Percentiles rank a stretch among this genome's conserved stretches.
These are phyloP conservation scores for Sparus aurata DNA, from an alignment of 2,797 vertebrate species.

Conservation along the genomic window DNA sequence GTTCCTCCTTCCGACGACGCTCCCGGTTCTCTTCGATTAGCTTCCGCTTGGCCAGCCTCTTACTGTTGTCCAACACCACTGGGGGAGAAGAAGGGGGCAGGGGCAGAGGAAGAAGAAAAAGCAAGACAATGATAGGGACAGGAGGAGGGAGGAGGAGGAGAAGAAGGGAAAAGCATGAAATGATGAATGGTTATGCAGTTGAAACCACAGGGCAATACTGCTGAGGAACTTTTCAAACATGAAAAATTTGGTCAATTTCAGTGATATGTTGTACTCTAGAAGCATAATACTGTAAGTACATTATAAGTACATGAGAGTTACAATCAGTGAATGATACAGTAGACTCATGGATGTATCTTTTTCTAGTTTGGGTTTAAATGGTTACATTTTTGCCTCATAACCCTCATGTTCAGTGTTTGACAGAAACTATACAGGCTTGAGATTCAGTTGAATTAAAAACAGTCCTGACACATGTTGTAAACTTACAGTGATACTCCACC, in stretches of 20 bases:
- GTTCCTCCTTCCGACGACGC: constrained; percentile 92
- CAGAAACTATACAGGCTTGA: not conserved
- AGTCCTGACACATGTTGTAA: not conserved
- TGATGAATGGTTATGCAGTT: not conserved
- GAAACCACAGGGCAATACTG: not conserved
- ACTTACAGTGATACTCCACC: not conserved
- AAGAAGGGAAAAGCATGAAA: not conserved
- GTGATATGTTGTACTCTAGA: not conserved
- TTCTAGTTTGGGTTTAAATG: not conserved
- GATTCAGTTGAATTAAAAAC: not conserved
- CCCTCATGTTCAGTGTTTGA: not conserved
- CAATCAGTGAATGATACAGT: not conserved
- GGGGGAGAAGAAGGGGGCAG: not conserved
- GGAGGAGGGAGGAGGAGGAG: not conserved
- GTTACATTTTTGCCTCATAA: not conserved
- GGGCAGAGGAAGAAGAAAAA: not conserved
- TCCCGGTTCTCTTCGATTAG: constrained; percentile 97
- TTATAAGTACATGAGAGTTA: not conserved
- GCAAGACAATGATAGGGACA: constrained; percentile 20
- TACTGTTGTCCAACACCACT: constrained; percentile 99
- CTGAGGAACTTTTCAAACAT: not conserved
- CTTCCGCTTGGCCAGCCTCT: constrained; percentile 96
- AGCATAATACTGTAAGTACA: not conserved
- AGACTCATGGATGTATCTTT: not conserved
- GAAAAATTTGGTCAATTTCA: not conserved